Evolutionary conservation across 2,888 invertebrate species (phyloP).

Genomic region (Octonoba sinensis): DNA sequence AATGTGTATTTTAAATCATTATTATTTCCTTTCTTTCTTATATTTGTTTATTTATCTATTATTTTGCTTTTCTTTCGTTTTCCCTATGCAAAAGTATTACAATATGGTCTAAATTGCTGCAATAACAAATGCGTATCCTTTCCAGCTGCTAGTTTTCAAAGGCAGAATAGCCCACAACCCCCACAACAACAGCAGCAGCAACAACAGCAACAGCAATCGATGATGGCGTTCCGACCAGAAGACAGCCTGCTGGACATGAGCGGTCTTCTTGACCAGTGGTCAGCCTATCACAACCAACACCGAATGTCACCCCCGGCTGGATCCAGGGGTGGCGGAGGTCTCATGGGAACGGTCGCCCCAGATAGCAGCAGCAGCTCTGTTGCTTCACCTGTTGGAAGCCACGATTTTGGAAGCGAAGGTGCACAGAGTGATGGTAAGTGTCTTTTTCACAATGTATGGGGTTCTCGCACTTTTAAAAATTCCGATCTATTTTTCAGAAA

Average conservation of each 20-base stretch:
- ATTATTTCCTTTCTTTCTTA: no score
- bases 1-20: no score
- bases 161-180: constrained; percentile 19
- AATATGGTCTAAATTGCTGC: no score
- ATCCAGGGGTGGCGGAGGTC: constrained; percentile 39
- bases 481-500: no score
- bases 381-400: constrained; percentile 51
- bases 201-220: constrained; percentile 12
- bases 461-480: no score
- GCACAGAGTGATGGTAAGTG: constrained; percentile 68
- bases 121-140: neutral
- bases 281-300: constrained; percentile 17
- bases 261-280: constrained; percentile 62
- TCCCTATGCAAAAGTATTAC: no score
- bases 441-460: neutral
- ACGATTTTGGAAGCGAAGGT: constrained; percentile 67
- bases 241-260: constrained; percentile 67
- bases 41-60: no score
- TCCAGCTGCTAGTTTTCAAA: constrained; percentile 41
- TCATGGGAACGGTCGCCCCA: constrained; percentile 28
- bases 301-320: constrained; percentile 61
- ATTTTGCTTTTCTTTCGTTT: no score
- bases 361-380: constrained; percentile 47
- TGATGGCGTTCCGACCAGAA: constrained; percentile 64
- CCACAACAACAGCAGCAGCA: constrained; percentile 12